Percentiles rank a stretch among this genome's conserved stretches.
Conservation (phyloP, 1,140 invertebrate genomes). For the Ceratina calcarata region DNA sequence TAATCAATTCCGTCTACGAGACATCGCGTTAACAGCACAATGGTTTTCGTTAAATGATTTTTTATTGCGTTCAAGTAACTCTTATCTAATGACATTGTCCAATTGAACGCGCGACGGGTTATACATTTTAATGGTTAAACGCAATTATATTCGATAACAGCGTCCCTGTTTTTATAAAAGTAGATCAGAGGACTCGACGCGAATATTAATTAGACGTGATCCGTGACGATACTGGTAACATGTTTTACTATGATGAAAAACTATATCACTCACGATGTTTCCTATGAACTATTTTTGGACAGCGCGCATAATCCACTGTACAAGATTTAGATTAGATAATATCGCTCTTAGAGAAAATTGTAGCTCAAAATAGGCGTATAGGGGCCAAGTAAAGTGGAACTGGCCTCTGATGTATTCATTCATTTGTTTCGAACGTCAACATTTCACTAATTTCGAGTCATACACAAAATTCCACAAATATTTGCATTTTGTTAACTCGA, state of each 20-base stretch:
- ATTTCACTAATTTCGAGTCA: neutral
- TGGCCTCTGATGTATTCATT: neutral
- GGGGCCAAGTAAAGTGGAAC: conserved; percentile 9
- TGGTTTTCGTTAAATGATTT: neutral
- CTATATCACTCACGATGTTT: neutral
- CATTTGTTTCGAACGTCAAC: neutral
- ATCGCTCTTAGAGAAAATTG: conserved; percentile 58
- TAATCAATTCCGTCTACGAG: conserved; percentile 14
- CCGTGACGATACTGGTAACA: neutral
- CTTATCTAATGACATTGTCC: neutral
- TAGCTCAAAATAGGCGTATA: conserved; percentile 47
- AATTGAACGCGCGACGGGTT: neutral
- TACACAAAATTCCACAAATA: neutral
- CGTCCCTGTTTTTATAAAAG: neutral
- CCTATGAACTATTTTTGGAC: conserved; percentile 51
- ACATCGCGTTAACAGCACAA: neutral
- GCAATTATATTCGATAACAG: neutral
- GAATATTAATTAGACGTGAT: neutral
- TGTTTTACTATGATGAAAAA: neutral
- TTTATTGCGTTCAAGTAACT: neutral
- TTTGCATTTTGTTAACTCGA: neutral
- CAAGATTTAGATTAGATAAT: conserved; percentile 64
- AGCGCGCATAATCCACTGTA: conserved; percentile 32
- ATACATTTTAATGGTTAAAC: too few relatives aligned
- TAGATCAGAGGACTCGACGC: neutral